phyloP scores from a whole-genome alignment of 1,140 invertebrate species.

The Phortica variegata region DNA sequence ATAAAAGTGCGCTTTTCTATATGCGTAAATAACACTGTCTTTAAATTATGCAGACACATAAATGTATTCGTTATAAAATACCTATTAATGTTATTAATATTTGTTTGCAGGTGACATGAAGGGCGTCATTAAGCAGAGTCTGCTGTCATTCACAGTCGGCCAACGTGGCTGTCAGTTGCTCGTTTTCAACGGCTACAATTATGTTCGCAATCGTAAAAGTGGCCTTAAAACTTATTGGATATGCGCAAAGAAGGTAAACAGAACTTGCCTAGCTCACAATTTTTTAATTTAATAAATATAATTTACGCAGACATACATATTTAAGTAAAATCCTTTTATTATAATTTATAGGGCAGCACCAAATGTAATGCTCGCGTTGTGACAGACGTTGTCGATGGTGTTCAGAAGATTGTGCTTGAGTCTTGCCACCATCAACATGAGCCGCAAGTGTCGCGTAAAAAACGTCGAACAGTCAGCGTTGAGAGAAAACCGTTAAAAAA shows the following conservation, averaged over 20 bases:
- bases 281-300: no score
- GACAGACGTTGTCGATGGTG: constrained; percentile 48
- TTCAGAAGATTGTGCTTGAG: constrained; percentile 45
- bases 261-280: not conserved
- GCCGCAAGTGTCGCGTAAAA: constrained; percentile 38
- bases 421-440: constrained; percentile 48
- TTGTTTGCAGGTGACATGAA: constrained; percentile 24
- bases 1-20: no score
- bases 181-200: constrained; percentile 41
- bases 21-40: not conserved
- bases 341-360: constrained; percentile 41
- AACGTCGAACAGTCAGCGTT: constrained; percentile 25
- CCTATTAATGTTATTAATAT: constrained; percentile 7
- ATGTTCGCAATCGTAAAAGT: constrained; percentile 46
- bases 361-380: constrained; percentile 55
- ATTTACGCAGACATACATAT: not conserved
- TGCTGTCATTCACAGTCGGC: constrained; percentile 40
- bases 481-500: no score
- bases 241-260: constrained; percentile 50
- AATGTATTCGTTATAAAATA: not conserved
- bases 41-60: not conserved
- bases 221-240: constrained; percentile 54
- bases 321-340: not conserved
- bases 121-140: constrained; percentile 30
- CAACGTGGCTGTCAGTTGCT: constrained; percentile 48